Conservation (phyloP, 2,888 invertebrate genomes). For the Tiliacea citrago region DNA sequence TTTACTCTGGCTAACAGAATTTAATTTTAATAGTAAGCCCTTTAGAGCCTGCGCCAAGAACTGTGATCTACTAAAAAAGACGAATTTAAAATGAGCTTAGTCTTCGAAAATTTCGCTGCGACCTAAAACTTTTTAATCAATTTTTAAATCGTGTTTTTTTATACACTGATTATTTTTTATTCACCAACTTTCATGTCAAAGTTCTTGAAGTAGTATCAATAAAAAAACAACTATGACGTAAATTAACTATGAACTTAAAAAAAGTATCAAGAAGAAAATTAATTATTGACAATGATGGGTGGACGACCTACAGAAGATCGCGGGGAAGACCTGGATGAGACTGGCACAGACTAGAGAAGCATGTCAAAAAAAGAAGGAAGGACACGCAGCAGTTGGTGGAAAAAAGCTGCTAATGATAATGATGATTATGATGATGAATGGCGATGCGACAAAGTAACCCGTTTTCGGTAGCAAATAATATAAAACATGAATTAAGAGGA, state of each 20-base stretch:
- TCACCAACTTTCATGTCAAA: conserved; percentile 2
- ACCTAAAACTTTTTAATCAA: conserved; percentile 36
- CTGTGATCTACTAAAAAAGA: conserved; percentile 13
- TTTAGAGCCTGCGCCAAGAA: background rate
- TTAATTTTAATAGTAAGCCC: conserved; percentile 11
- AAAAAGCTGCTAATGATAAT: background rate
- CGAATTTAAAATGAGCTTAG: conserved; percentile 43
- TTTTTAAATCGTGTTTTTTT: conserved; percentile 38
- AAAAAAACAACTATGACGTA: too few species aligned
- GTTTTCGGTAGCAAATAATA: background rate
- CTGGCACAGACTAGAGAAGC: background rate
- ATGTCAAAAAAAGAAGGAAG: background rate
- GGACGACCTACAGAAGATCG: too few species aligned
- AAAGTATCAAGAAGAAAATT: conserved; percentile 1
- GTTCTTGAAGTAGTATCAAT: background rate
- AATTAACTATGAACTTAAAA: too few species aligned
- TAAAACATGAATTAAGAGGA: background rate
- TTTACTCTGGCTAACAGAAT: conserved; percentile 4
- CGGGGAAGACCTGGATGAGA: background rate
- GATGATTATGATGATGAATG: background rate
- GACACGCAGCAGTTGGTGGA: too few species aligned
- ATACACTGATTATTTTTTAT: conserved; percentile 21
- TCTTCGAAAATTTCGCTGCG: conserved; percentile 3
- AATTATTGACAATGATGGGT: conserved; percentile 1
- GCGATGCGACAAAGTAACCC: background rate